Evolutionary conservation across 23 tunicate species (phyloP), one percentile per base, ranked within the genome.

Genomic region (Trididemnum nubilum): DNA sequence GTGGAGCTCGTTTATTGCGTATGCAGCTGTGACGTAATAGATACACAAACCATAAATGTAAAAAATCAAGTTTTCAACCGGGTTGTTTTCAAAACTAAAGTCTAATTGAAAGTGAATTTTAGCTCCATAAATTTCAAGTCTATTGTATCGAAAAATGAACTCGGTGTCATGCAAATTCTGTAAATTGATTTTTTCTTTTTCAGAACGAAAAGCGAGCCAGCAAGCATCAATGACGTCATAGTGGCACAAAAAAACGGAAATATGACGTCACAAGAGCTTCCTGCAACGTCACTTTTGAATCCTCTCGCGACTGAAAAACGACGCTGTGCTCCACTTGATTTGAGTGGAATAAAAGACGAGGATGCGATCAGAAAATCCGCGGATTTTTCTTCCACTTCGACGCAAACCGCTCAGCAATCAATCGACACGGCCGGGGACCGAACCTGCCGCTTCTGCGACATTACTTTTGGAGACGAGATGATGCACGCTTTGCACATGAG

Each of bases 401-500:
- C 85, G 1, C 85, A 81, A 51, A 87, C 91, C 34, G 66, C 39
- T 0, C 9, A 34, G 34, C 34, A 60, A 1, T 35, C 81, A 36
- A 37, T 63, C 2, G 69, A 64, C 12, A 24, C 77, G 21, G 58
- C 31, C 27, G 71, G 76, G 72, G 69, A 79, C 67, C 84, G 90
- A 72, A 84, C 88, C 1, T 93, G 98, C 73, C 57, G 34, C 5
- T 86, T 87, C 63, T 93, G 98, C 80, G 92, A 93, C 86, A 76
- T 93, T 72, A 81, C 81, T 2, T 93, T 93, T 61, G 93, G 98
- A 27, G 98, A 93, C 77, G 98, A 93, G 21, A 84, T 86, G 78
- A 93, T 93, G 98, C 84, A 80, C 69, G 98, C 98, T 0, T 73
- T 93, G 67, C 98, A 93, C 82, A 93, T 93, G 98, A 93, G 92